These are phyloP conservation scores for Notospermus geniculatus DNA, from an alignment of 1,140 invertebrate species.

Conservation along the genomic window DNA sequence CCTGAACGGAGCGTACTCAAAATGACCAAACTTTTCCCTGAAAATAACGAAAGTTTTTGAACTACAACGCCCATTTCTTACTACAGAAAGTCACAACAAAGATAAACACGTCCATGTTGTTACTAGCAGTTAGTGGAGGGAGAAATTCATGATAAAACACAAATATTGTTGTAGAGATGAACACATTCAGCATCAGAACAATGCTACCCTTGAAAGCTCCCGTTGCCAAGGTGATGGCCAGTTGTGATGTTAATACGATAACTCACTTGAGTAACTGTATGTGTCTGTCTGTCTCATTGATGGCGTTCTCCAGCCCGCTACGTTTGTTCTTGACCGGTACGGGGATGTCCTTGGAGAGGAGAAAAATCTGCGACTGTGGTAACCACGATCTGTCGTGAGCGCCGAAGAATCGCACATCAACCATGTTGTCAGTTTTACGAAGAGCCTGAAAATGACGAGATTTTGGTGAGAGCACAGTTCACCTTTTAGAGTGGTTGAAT, in stretches of 20 bases:
- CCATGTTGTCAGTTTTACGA: conserved; percentile 67
- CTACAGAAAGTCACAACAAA: too few species aligned
- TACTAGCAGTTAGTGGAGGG: too few species aligned
- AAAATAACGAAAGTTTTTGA: conserved; percentile 22
- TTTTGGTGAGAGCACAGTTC: too few species aligned
- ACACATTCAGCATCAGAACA: too few species aligned
- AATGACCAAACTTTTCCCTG: conserved; percentile 69
- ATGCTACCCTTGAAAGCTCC: too few species aligned
- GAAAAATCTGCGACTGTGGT: conserved; percentile 75
- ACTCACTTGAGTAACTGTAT: conserved; percentile 67
- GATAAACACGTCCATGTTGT: too few species aligned
- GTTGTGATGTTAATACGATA: neutral
- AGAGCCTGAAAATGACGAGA: conserved; percentile 61
- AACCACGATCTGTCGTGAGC: conserved; percentile 91
- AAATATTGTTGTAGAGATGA: too few species aligned
- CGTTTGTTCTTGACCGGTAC: conserved; percentile 63
- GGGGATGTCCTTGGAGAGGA: conserved; percentile 71
- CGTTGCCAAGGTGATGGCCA: too few species aligned
- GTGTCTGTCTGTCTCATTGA: conserved; percentile 72
- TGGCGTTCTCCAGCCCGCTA: conserved; percentile 66
- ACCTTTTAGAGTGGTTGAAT: too few species aligned
- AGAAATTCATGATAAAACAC: too few species aligned
- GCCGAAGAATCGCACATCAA: conserved; percentile 92
- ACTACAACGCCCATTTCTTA: too few species aligned
- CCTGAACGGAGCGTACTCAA: conserved; percentile 73